Evolutionary conservation across 2,888 invertebrate genomes (phyloP).

Genomic region (Lasioglossum oenotherae): DNA sequence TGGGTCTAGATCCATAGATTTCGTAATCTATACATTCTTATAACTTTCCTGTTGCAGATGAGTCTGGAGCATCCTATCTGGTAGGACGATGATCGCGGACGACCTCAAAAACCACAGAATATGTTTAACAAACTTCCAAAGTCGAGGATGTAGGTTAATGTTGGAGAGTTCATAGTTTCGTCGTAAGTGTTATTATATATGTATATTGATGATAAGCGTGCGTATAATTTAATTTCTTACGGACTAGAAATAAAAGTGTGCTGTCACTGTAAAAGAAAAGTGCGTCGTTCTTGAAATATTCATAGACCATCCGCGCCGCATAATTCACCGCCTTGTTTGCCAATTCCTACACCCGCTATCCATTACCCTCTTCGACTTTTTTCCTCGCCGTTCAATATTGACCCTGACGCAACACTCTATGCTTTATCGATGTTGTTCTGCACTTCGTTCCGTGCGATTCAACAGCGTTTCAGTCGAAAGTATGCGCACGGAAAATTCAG

Average conservation of each 20-base stretch:
- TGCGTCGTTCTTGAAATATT: not conserved
- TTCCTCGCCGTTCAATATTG: conserved; percentile 11
- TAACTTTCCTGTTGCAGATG: conserved; percentile 61
- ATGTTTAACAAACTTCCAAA: conserved; percentile 51
- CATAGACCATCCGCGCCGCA: not conserved
- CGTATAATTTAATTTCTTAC: conserved; percentile 40
- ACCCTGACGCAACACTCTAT: not conserved
- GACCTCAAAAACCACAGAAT: conserved; percentile 13
- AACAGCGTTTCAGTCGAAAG: not conserved
- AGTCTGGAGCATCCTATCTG: conserved; percentile 57
- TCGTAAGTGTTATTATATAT: conserved; percentile 4
- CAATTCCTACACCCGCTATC: not conserved
- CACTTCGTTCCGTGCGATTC: not conserved
- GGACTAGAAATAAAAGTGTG: conserved; percentile 33
- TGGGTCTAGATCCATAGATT: no score
- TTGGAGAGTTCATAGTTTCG: conserved; percentile 5
- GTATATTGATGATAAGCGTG: conserved; percentile 6
- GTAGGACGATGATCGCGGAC: conserved; percentile 28
- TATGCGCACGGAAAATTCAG: not conserved
- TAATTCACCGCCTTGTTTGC: not conserved
- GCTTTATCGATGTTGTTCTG: not conserved
- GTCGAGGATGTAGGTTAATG: conserved; percentile 33
- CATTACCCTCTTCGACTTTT: conserved; percentile 15
- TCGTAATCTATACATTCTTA: not conserved
- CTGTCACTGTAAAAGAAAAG: not conserved